phyloP scores from a whole-genome alignment of 2,113 vertebrate species.

The Chionis minor region DNA sequence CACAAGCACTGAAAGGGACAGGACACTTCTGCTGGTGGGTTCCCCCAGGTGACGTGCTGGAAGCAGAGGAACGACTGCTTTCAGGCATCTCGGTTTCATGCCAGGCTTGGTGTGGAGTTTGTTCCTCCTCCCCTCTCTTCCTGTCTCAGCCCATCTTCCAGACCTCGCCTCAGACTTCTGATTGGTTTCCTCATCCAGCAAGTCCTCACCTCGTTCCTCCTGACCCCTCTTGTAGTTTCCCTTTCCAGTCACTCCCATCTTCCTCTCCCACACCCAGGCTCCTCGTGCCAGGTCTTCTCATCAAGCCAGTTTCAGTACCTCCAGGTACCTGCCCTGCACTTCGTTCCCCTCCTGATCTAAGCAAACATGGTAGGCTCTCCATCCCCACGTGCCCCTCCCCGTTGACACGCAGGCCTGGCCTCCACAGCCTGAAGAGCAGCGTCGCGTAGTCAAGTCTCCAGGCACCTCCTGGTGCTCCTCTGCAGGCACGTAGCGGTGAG shows the following conservation, averaged over 20 bases:
- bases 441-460: not conserved
- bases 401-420: not conserved
- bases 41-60: not conserved
- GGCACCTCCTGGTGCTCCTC: not conserved
- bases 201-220: conserved; percentile 14
- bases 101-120: not conserved
- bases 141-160: not conserved
- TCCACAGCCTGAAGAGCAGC: not conserved
- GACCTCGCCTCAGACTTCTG: not conserved
- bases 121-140: not conserved
- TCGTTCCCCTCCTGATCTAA: not conserved
- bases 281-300: not conserved
- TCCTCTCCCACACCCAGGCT: conserved; percentile 2
- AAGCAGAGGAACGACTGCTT: not conserved
- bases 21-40: not conserved
- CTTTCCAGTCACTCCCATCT: conserved; percentile 38
- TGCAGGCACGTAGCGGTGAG: not conserved
- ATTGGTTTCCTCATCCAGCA: not conserved
- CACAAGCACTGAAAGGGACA: not conserved
- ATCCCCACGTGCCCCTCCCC: not conserved
- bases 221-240: conserved; percentile 3
- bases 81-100: not conserved
- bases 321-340: not conserved
- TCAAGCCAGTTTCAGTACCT: conserved; percentile 17
- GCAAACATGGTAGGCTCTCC: not conserved